These are phyloP conservation scores for Passer montanus DNA, from an alignment of 2,113 vertebrate species.

Conservation along the genomic window DNA sequence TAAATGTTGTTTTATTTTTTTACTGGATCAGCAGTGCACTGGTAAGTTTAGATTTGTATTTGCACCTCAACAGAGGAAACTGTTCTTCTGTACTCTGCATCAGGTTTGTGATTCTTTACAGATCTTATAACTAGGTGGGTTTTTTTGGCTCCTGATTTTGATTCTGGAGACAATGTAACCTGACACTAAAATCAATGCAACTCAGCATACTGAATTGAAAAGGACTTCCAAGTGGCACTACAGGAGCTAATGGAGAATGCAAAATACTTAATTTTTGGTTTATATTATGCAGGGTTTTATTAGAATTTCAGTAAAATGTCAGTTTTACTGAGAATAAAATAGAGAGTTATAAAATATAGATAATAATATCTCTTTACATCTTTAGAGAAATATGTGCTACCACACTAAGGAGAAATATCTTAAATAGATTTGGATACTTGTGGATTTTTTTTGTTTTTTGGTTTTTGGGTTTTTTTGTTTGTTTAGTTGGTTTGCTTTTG, in stretches of 20 bases:
- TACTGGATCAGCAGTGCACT: not conserved
- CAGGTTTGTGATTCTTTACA: not conserved
- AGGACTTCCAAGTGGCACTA: not conserved
- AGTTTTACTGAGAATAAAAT: too few relatives aligned
- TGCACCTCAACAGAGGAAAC: not conserved
- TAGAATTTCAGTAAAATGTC: not conserved
- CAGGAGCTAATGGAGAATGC: not conserved
- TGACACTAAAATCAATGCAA: not conserved
- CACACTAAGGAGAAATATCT: not conserved
- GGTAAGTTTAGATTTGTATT: not conserved
- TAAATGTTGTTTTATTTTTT: not conserved
- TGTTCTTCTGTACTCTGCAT: not conserved
- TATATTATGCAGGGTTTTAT: not conserved
- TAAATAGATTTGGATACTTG: not conserved
- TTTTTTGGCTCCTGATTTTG: not conserved
- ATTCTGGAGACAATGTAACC: not conserved
- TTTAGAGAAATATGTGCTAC: not conserved
- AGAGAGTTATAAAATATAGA: not conserved
- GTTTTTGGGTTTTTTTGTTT: too few relatives aligned
- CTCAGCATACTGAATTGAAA: not conserved
- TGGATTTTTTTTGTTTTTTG: too few relatives aligned
- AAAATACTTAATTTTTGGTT: not conserved
- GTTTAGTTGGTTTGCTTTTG: too few relatives aligned
- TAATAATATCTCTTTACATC: not conserved
- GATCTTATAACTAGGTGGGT: not conserved